Evolutionary conservation across 2,113 vertebrate species (phyloP).

Genomic region (Sigmodon hispidus): DNA sequence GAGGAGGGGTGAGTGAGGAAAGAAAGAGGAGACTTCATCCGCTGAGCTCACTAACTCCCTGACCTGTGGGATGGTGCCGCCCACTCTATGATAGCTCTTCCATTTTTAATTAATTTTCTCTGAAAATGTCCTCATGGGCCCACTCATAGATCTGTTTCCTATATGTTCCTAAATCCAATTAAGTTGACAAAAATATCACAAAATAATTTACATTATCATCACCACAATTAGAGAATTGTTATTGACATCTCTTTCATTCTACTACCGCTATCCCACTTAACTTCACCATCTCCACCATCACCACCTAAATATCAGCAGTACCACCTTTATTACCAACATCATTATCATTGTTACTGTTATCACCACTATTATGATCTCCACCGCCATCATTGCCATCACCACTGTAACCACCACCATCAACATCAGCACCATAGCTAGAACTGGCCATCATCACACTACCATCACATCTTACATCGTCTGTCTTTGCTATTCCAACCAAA

Average conservation of each 20-base stretch:
- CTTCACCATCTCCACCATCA: neutral
- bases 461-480: neutral
- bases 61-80: neutral
- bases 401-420: too few species aligned
- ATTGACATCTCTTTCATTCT: neutral
- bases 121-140: neutral
- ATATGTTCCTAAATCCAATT: neutral
- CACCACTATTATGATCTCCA: neutral
- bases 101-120: neutral
- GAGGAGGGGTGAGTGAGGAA: too few species aligned
- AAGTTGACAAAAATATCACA: neutral
- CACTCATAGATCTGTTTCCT: neutral
- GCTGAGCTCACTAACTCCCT: accelerated
- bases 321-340: neutral
- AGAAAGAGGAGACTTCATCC: neutral
- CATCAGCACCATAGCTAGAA: too few species aligned
- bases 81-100: neutral
- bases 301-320: neutral
- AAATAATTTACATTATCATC: neutral
- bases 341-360: neutral
- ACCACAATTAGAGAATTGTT: neutral
- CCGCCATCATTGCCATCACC: neutral
- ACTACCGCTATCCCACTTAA: neutral
- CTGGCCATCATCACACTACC: neutral
- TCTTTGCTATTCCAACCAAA: neutral